Percentiles rank a stretch among this genome's conserved stretches.
These are phyloP conservation scores for Aptenodytes patagonicus DNA, from an alignment of 2,113 vertebrate genomes.

Conservation along the genomic window DNA sequence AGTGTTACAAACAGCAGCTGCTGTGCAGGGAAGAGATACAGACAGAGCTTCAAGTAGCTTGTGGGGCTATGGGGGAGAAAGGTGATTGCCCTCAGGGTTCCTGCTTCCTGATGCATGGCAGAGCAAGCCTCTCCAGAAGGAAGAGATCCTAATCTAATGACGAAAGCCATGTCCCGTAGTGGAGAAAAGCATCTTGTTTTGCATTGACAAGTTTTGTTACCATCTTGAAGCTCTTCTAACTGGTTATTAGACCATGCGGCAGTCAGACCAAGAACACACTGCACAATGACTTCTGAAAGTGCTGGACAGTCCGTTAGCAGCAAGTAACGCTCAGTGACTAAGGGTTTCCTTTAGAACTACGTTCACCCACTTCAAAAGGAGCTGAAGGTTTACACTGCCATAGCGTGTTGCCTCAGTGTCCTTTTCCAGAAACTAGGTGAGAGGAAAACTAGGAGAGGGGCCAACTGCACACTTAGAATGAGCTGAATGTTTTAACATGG, in stretches of 20 bases:
- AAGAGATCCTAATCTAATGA: not conserved
- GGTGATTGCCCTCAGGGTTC: not conserved
- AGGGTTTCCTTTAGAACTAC: not conserved
- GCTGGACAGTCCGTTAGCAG: not conserved
- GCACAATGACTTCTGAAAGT: not conserved
- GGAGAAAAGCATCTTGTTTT: not conserved
- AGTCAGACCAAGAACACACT: not conserved
- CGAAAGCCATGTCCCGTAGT: not conserved
- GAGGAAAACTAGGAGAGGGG: not conserved
- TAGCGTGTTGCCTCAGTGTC: not conserved
- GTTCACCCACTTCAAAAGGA: not conserved
- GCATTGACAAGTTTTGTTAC: not conserved
- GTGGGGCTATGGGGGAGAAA: not conserved
- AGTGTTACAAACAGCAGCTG: not conserved
- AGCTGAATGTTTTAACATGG: not conserved
- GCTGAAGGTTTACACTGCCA: not conserved
- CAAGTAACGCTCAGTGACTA: not conserved
- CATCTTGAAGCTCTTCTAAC: not conserved
- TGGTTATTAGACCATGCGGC: not conserved
- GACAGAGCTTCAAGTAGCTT: not conserved
- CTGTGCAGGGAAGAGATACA: not conserved
- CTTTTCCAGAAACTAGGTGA: not conserved
- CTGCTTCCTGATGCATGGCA: not conserved
- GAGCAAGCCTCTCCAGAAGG: not conserved
- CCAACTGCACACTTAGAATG: not conserved